phyloP scores from a whole-genome alignment of 2,888 invertebrate species.

The Cactoblastis cactorum region DNA sequence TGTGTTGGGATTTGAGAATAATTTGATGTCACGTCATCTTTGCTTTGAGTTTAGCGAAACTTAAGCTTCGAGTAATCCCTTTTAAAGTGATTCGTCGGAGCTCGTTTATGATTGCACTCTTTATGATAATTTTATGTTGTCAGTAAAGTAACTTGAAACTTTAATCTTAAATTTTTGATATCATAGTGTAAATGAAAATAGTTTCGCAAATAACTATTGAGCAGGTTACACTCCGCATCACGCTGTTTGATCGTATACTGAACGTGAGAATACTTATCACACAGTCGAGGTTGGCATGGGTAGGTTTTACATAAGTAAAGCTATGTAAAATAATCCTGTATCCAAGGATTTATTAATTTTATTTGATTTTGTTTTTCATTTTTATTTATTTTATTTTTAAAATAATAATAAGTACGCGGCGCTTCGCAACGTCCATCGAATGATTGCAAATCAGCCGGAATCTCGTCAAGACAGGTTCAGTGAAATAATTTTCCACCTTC shows the following conservation, averaged over 20 bases:
- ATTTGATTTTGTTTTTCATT: too few relatives aligned
- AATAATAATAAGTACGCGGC: not conserved
- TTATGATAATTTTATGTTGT: not conserved
- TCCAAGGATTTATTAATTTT: too few relatives aligned
- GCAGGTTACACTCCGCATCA: too few relatives aligned
- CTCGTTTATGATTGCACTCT: conserved; percentile 6
- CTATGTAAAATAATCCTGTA: too few relatives aligned
- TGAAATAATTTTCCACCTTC: conserved; percentile 72
- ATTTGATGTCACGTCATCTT: conserved; percentile 34
- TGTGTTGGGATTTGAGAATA: conserved; percentile 45
- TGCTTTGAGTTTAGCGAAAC: conserved; percentile 11
- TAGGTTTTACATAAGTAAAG: too few relatives aligned
- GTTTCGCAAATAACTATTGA: too few relatives aligned
- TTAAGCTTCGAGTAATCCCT: conserved; percentile 12
- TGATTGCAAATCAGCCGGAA: conserved; percentile 51
- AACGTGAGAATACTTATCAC: too few relatives aligned
- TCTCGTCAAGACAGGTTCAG: conserved; percentile 58
- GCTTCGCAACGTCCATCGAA: conserved; percentile 20
- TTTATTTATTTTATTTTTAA: too few relatives aligned
- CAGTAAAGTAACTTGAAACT: not conserved
- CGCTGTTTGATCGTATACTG: too few relatives aligned
- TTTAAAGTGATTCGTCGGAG: conserved; percentile 7
- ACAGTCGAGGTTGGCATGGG: too few relatives aligned
- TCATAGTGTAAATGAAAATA: too few relatives aligned
- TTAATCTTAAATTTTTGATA: not conserved